phyloP scores from a whole-genome alignment of 2,888 invertebrate genomes.

The Scaptomyza parva region DNA sequence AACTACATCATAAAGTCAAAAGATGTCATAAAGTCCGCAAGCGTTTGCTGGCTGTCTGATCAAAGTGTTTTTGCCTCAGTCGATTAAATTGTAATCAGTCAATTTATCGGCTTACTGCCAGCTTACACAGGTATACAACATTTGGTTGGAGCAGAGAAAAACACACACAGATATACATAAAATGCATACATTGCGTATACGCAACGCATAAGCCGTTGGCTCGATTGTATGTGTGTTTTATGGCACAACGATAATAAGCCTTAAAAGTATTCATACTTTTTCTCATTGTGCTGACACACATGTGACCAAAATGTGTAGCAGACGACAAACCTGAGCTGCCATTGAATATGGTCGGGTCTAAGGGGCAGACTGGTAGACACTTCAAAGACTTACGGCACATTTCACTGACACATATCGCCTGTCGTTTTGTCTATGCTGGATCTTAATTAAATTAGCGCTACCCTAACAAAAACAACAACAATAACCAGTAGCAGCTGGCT shows the following conservation, averaged over 20 bases:
- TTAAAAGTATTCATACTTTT: conserved; percentile 47
- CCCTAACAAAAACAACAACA: conserved; percentile 10
- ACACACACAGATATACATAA: conserved; percentile 6
- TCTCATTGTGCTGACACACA: conserved; percentile 39
- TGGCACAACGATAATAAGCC: conserved; percentile 49
- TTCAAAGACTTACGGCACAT: conserved; percentile 68
- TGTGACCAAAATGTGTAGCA: background rate
- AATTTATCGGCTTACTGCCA: conserved; percentile 65
- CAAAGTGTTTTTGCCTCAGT: conserved; percentile 15
- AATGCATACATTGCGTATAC: conserved; percentile 51
- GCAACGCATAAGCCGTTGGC: conserved; percentile 22
- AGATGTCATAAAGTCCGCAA: conserved; percentile 16
- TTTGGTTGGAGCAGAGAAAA: conserved; percentile 5
- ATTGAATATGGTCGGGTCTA: background rate
- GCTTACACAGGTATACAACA: conserved; percentile 51
- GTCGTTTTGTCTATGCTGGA: conserved; percentile 42
- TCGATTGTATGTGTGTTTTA: conserved; percentile 47
- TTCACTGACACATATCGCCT: conserved; percentile 69
- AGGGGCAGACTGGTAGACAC: conserved; percentile 11
- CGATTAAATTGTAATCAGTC: conserved; percentile 55
- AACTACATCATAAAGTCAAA: conserved; percentile 28
- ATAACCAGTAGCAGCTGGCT: conserved; percentile 32
- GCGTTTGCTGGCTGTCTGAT: conserved; percentile 9
- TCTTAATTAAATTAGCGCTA: conserved; percentile 74
- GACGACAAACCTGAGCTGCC: background rate